Evolutionary conservation across 2,797 vertebrate species (phyloP), one percentile per base, ranked within the genome.

Genomic region (Australoheros facetus): DNA sequence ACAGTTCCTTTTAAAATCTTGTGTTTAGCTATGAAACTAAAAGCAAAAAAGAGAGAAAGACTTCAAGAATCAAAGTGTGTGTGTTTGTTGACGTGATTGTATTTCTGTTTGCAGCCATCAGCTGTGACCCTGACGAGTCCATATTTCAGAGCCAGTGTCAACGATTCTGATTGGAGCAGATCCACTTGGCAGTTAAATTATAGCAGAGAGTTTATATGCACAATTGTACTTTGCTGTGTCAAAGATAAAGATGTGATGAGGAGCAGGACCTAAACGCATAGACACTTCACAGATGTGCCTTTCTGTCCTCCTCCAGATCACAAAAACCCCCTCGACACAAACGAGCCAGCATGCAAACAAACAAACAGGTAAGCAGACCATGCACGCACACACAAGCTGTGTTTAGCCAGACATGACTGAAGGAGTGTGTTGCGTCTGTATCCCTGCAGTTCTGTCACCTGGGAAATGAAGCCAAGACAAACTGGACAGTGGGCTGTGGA

Each of bases 321-420:
- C 59, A 71, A 78, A 87, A 79, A 80, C 58, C 84, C 85, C 56
- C 56, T 62, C 5, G 14, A 70, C 72, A 85, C 75, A 84, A 87
- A 76, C 72, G 81, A 75, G 75, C 79, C 51, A 45, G 59, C 80
- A 53, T 30, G 56, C 87, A 91, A 88, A 86, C 81, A 85, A 83
- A 69, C 64, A 19, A 69, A 69, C 17, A 1, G 26, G 45, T 30
- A 32, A 53, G 64, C 64, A 69, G 45, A 53, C 17, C 0, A 0
- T 17, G 1, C 12, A 39, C 4, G 12, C 26, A 76, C 79, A 81
- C 79, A 82, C 84, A 88, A 83, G 82, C 89, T 73, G 85, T 88
- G 81, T 86, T 88, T 92, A 91, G 76, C 76, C 82, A 85, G 85
- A 86, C 89, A 85, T 83, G 80, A 83, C 73, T 62, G 88, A 82